Evolutionary conservation across 2,797 vertebrate species (phyloP).

Genomic region (Eutrigla gurnardus): DNA sequence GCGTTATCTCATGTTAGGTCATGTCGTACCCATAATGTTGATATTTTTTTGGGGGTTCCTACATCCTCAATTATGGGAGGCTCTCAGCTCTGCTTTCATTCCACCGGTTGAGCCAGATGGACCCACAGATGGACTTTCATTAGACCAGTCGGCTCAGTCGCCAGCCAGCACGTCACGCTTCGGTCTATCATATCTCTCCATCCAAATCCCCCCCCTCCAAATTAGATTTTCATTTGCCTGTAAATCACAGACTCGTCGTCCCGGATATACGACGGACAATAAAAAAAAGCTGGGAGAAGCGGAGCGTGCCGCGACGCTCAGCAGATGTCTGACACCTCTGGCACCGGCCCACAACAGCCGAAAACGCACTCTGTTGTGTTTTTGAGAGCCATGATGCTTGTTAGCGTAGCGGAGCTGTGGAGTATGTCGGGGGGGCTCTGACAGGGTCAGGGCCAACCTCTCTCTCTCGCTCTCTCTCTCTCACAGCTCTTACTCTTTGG

Average conservation of each 20-base stretch:
- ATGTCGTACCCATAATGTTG: conserved; percentile 48
- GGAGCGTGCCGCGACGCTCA: conserved; percentile 20
- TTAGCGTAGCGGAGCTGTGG: conserved; percentile 61
- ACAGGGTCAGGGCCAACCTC: conserved; percentile 59
- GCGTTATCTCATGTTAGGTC: conserved; percentile 40
- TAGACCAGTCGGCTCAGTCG: conserved; percentile 67
- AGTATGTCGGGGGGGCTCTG: conserved; percentile 55
- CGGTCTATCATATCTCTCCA: conserved; percentile 71
- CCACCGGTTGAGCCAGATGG: conserved; percentile 86
- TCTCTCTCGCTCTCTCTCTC: conserved; percentile 39
- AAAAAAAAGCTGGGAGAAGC: conserved; percentile 49
- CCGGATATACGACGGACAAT: conserved; percentile 58
- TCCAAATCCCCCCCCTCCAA: conserved; percentile 60
- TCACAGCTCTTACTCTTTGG: conserved; percentile 34
- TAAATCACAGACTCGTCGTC: conserved; percentile 68
- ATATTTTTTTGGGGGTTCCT: conserved; percentile 35
- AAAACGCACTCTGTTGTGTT: conserved; percentile 53
- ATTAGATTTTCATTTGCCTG: conserved; percentile 70
- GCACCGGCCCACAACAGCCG: conserved; percentile 19
- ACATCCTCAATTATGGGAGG: conserved; percentile 50
- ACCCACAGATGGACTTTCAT: conserved; percentile 69
- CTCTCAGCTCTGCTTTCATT: conserved; percentile 53
- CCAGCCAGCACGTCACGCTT: conserved; percentile 70
- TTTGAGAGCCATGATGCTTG: conserved; percentile 59
- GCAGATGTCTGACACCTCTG: conserved; percentile 59